Evolutionary conservation across 2,888 invertebrate species (phyloP), one percentile per base, ranked within the genome.

Genomic region (Zaprionus lineosus): DNA sequence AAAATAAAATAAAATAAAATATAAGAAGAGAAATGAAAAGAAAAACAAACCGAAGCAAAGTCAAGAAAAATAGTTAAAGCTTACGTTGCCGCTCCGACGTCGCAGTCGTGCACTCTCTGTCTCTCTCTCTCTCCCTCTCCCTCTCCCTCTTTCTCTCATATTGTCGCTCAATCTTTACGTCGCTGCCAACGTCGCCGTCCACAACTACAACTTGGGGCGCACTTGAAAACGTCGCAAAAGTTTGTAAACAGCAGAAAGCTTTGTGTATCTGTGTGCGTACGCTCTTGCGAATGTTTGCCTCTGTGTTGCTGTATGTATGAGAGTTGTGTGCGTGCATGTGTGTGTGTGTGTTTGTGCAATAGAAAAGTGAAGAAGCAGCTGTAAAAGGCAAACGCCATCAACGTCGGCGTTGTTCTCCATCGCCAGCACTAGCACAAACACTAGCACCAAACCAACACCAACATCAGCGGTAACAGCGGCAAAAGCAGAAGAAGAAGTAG

Each of bases 171-270:
- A n/a, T n/a, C 41, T 40, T 41, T 34, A 50, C 82, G 58, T 55
- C 68, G 57, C 73, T 56, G 74, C 43, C 47, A 36, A 11, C 53
- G 65, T 29, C 61, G 31, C 14, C 43, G 58, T 48, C 46, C 12
- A 28, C 29, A 50, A 53, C 59, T 34, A 56, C 61, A 57, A 57
- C 53, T 60, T 48, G 69, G 58, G 70, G 81, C 82, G 84, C 77
- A 83, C 73, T 85, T 85, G 81, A 76, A 77, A 78, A 84, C 77
- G 86, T 86, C 86, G 86, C 77, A 78, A 78, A 78, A 78, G 84
- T 86, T 78, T 78, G 77, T 78, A 78, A 78, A 78, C 77, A 76
- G 79, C 82, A 74, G 53, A 76, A 76, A 79, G 76, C 71, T 74
- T 57, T 37, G 53, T 56, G 74, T 44, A 50, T 28, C 48, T 68